A percentile compares a stretch with the other conserved stretches of the same genome.
phyloP scores from a whole-genome alignment of 2,888 invertebrate species.

The Cataglyphis cursor region DNA sequence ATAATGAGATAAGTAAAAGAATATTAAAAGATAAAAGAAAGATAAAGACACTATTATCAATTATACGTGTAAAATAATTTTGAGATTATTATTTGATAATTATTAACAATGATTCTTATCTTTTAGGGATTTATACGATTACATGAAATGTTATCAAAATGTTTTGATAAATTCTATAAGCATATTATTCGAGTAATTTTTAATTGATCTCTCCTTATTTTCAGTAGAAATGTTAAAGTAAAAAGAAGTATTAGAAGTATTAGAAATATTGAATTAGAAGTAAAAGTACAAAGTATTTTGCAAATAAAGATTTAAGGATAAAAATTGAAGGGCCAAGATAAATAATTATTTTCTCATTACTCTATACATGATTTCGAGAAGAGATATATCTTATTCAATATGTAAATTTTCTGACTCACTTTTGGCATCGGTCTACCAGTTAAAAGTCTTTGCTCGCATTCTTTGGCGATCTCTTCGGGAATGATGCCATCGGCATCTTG shows the following conservation, averaged over 20 bases:
- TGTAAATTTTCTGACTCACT: constrained; percentile 71
- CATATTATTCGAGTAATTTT: not conserved
- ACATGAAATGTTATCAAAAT: not conserved
- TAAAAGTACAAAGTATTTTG: not conserved
- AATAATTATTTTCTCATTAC: constrained; percentile 7
- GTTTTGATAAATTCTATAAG: not conserved
- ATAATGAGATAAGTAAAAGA: not conserved
- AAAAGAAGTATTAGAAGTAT: too few relatives aligned
- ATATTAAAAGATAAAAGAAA: not conserved
- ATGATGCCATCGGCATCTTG: constrained; percentile 91
- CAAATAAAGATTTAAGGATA: not conserved
- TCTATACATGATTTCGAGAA: not conserved
- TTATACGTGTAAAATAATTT: not conserved
- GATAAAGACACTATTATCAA: not conserved
- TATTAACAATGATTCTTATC: not conserved
- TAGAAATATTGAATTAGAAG: not conserved
- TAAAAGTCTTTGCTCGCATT: constrained; percentile 88
- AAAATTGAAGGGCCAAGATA: not conserved
- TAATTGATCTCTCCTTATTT: not conserved
- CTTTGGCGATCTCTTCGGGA: constrained; percentile 88
- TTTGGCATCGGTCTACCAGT: constrained; percentile 85
- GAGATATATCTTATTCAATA: not conserved
- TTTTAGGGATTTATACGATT: not conserved
- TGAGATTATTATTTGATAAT: not conserved
- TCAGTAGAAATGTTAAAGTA: not conserved